phyloP scores from a whole-genome alignment of 1,140 invertebrate genomes.

The Neelides sp. region DNA sequence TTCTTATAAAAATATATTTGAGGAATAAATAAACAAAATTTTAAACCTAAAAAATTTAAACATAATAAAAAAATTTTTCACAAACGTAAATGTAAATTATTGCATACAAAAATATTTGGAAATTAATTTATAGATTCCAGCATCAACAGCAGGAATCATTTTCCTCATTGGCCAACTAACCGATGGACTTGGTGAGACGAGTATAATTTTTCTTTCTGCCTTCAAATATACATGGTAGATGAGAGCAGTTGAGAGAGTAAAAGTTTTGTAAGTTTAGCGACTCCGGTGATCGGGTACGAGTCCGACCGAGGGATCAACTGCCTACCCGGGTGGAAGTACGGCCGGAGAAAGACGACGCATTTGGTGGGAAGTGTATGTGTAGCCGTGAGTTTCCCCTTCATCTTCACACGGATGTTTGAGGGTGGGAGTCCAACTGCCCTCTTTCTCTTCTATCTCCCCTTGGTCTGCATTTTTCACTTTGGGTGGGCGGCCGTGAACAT shows the following conservation, averaged over 20 bases:
- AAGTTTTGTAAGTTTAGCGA: neutral
- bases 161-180: too few relatives aligned
- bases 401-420: constrained; percentile 57
- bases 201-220: too few relatives aligned
- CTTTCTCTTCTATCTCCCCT: constrained; percentile 56
- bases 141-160: too few relatives aligned
- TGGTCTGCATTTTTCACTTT: constrained; percentile 74
- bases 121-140: too few relatives aligned
- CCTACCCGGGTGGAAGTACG: constrained; percentile 47
- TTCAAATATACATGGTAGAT: too few relatives aligned
- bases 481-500: constrained; percentile 86
- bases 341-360: constrained; percentile 64
- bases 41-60: too few relatives aligned
- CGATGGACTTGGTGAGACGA: too few relatives aligned
- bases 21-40: too few relatives aligned
- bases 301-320: neutral
- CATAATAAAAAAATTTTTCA: too few relatives aligned
- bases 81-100: too few relatives aligned
- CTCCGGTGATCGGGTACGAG: neutral
- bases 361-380: constrained; percentile 53
- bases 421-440: constrained; percentile 36
- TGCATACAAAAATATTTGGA: too few relatives aligned
- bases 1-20: constrained; percentile 19
- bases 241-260: too few relatives aligned
- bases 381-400: constrained; percentile 60